Base-by-base conservation (phyloP, 2,888 invertebrate genomes). In the Chrysina gloriosa region DNA sequence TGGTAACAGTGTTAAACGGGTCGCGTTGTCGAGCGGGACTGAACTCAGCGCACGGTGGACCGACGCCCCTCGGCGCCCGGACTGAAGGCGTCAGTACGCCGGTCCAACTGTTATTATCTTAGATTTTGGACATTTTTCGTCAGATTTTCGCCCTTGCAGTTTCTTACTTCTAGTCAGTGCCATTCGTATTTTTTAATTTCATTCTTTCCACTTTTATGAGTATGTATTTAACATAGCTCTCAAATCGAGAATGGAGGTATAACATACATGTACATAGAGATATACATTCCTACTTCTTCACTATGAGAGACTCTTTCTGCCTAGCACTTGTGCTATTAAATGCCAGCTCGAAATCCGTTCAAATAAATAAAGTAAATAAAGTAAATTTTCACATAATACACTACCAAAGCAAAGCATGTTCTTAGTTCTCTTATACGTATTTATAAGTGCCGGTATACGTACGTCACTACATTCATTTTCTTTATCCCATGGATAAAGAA, bases 81-180 rank as follows among this genome's bases (percentile, higher is more conserved):
- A 77, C 77, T 77, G 79, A 77, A 80, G 80, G 79, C 81, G 81
- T 81, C 81, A 80, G 78, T 80, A 81, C 81, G 81, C 82, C 81
- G 80, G 81, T 82, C 81, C 81, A 77, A 74, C 75, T 76, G 77
- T 79, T 80, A 80, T 80, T 79, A 79, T 79, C 78, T 78, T 77
- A 77, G 77, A 78, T 75, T 76, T 74, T 69, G 67, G 74, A 72
- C 72, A 74, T 67, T 70, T 69, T 69, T 68, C 70, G 71, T 69
- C 70, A 69, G 68, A 70, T 71, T 70, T 70, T 70, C 67, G 27
- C 48, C 45, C 67, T 19, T 50, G 47, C 21, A 21, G 3, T 3
- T 21, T 7, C 11, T 25, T 52, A 27, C 48, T 11, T 42, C 6
- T 36, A 9, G 6, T 6, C 25, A 16, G 21, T 29, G 25, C 27